phyloP scores from a whole-genome alignment of 2,888 invertebrate genomes.

The Coleophora deauratella region DNA sequence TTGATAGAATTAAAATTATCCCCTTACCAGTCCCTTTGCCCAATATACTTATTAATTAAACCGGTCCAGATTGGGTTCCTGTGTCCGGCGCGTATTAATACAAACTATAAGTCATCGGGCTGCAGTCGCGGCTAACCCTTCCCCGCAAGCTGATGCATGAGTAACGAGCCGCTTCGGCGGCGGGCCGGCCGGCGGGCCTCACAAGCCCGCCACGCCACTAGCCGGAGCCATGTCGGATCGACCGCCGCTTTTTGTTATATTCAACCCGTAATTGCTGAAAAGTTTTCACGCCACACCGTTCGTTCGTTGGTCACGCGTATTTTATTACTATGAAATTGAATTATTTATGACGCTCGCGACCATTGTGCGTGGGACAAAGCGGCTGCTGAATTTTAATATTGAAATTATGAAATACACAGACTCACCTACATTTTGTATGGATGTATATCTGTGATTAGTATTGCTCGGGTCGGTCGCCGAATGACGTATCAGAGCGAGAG shows the following conservation, averaged over 20 bases:
- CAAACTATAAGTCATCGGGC: conserved; percentile 62
- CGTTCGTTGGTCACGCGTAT: conserved; percentile 70
- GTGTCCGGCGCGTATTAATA: conserved; percentile 60
- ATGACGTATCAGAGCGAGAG: conserved; percentile 63
- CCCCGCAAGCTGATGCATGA: conserved; percentile 36
- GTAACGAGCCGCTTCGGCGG: conserved; percentile 13
- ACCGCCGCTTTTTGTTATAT: conserved; percentile 68
- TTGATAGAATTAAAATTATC: too few relatives aligned
- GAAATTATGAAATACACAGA: conserved; percentile 43
- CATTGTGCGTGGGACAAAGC: conserved; percentile 53
- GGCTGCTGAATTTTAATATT: conserved; percentile 68
- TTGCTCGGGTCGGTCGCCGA: conserved; percentile 45
- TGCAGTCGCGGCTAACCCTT: conserved; percentile 60
- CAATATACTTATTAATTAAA: conserved; percentile 50
- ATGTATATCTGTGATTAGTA: conserved; percentile 43
- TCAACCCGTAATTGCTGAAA: conserved; percentile 72
- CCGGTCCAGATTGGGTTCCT: conserved; percentile 50
- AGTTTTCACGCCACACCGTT: conserved; percentile 68
- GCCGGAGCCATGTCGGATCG: conserved; percentile 46
- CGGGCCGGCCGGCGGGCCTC: conserved; percentile 27
- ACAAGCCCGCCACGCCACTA: conserved; percentile 14
- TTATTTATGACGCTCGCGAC: conserved; percentile 66
- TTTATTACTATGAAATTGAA: conserved; percentile 75
- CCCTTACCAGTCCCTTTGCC: too few relatives aligned
- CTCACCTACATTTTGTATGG: conserved; percentile 17